phyloP scores from a whole-genome alignment of 2,888 invertebrate species.

The Erebia epiphron region DNA sequence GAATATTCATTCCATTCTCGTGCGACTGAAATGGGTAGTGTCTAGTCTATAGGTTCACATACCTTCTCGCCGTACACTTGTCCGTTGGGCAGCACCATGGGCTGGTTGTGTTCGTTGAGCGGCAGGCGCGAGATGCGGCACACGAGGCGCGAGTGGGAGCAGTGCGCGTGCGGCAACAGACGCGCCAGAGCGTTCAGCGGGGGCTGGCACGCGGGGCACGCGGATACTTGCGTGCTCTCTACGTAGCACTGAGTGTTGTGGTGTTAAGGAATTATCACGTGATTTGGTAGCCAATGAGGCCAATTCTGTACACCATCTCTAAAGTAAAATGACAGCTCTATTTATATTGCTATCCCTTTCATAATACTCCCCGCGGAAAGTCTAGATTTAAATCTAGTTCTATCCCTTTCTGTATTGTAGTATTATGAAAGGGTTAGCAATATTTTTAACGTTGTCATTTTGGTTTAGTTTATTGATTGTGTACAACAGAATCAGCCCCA shows the following conservation, averaged over 20 bases:
- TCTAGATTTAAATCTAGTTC: too few species aligned
- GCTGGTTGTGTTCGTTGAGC: slow-evolving; percentile 98
- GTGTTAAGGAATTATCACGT: slow-evolving; percentile 52
- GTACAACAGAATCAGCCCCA: too few species aligned
- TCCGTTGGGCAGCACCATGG: slow-evolving; percentile 99
- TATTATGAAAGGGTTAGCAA: too few species aligned
- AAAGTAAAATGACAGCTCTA: too few species aligned
- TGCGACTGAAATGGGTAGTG: slow-evolving; percentile 40
- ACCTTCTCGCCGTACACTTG: slow-evolving; percentile 50
- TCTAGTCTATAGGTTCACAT: neutral
- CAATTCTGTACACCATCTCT: too few species aligned
- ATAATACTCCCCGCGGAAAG: too few species aligned
- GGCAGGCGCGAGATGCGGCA: slow-evolving; percentile 95
- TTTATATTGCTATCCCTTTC: too few species aligned
- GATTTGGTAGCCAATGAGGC: too few species aligned
- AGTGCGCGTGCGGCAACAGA: slow-evolving; percentile 96
- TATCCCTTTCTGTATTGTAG: too few species aligned
- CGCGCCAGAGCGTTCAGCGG: slow-evolving; percentile 93
- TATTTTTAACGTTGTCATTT: too few species aligned
- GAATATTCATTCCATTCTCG: too few species aligned
- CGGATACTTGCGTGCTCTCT: slow-evolving; percentile 87
- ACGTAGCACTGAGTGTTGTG: slow-evolving; percentile 86
- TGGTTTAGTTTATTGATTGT: too few species aligned
- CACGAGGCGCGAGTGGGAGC: slow-evolving; percentile 96
- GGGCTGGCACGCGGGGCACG: slow-evolving; percentile 96